phyloP scores from a whole-genome alignment of 37 sponge, comb jelly and placozoan genomes.

The Agelas oroides region DNA sequence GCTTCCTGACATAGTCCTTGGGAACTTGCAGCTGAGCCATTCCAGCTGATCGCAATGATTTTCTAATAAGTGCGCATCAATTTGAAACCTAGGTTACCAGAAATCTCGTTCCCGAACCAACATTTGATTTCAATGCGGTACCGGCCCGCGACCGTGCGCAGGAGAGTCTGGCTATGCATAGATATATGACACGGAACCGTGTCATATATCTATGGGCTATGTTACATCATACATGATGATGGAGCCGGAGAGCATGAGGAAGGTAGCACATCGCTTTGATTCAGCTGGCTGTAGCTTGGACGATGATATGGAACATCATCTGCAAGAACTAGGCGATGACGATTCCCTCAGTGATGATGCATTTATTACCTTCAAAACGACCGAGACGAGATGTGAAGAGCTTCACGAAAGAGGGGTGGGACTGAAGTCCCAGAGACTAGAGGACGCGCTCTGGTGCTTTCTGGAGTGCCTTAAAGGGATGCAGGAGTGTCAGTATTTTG shows the following conservation, averaged over 20 bases:
- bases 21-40: slow-evolving; percentile 10
- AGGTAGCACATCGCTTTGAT: no score
- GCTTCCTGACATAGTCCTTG: slow-evolving; percentile 71
- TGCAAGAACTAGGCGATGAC: no score
- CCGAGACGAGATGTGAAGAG: slow-evolving; percentile 44
- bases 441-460: slow-evolving; percentile 32
- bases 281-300: no score
- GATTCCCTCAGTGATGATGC: slow-evolving; percentile 22
- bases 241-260: no score
- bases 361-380: slow-evolving; percentile 47
- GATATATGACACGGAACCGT: no score
- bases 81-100: slow-evolving; percentile 1
- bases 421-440: neutral
- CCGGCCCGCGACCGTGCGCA: no score
- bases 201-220: no score
- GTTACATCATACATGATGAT: no score
- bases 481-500: slow-evolving; percentile 58
- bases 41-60: neutral
- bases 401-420: slow-evolving; percentile 35
- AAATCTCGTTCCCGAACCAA: no score
- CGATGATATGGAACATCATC: no score
- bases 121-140: no score
- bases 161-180: no score
- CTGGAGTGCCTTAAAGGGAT: slow-evolving; percentile 41
- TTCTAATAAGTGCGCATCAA: slow-evolving; percentile 24